Conservation (phyloP, 1,140 invertebrate genomes). For the Drosophila bifasciata region DNA sequence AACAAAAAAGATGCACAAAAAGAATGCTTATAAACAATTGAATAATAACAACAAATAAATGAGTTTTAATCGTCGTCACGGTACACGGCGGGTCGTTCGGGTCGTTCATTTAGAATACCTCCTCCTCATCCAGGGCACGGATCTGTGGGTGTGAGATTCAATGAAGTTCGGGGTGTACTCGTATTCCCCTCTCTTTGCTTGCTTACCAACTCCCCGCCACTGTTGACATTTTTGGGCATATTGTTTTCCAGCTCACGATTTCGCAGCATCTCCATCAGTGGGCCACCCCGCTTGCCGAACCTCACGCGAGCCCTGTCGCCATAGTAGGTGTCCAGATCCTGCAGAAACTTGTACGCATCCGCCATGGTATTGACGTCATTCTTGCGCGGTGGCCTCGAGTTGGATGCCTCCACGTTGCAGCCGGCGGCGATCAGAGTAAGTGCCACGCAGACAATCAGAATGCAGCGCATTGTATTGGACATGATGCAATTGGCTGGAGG, state of each 20-base stretch:
- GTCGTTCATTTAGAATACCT: conserved; percentile 61
- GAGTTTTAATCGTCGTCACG: conserved; percentile 38
- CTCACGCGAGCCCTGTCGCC: conserved; percentile 74
- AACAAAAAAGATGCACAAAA: conserved; percentile 40
- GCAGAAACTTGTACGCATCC: conserved; percentile 80
- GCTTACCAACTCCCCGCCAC: conserved; percentile 60
- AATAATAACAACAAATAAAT: conserved; percentile 1
- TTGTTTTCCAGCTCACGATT: conserved; percentile 56
- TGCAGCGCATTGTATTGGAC: conserved; percentile 69
- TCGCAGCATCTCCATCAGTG: conserved; percentile 54
- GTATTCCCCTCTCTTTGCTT: background rate
- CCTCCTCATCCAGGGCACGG: conserved; percentile 52
- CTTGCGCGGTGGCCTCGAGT: conserved; percentile 71
- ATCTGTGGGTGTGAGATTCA: conserved; percentile 31
- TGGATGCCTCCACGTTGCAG: conserved; percentile 63
- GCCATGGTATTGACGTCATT: conserved; percentile 81
- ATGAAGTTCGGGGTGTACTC: conserved; percentile 1
- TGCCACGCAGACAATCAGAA: conserved; percentile 58
- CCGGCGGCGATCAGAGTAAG: conserved; percentile 54
- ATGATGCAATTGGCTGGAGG: conserved; percentile 31
- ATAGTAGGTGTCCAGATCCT: conserved; percentile 80
- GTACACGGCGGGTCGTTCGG: conserved; percentile 9
- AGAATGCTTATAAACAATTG: conserved; percentile 16
- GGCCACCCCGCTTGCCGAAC: conserved; percentile 60
- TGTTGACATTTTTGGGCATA: conserved; percentile 29